Evolutionary conservation across 1,140 invertebrate species (phyloP), one percentile per base, ranked within the genome.

Genomic region (Heliconius hewitsoni): DNA sequence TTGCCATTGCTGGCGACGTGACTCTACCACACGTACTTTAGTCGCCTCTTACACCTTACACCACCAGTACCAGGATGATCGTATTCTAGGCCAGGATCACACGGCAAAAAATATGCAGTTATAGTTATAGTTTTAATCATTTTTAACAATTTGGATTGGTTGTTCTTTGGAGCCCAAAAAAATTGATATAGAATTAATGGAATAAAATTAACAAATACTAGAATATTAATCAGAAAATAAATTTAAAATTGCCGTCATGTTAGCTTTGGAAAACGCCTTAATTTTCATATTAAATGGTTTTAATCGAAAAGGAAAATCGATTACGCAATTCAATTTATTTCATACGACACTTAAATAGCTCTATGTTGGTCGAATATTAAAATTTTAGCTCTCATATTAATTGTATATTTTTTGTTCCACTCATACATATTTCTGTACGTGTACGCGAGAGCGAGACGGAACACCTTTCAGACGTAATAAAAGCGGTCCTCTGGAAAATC

Each of bases 401-500:
- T 27, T 6, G 50, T 37, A 78, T 76, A 72, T 76, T 78, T 39
- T 74, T 76, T 76, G 72, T 88, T 84, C 73, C 80, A 57, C 73
- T 88, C 83, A 46, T 55, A 71, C 60, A 66, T 8, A 30, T 30
- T 13, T 11, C 39, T 50, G 71, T 73, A 79, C 74, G 73, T 39
- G 74, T 74, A 71, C 34, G 71, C 85, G 66, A 78, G 82, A 73
- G 84, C 27, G 60, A 66, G 27, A 66, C 86, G 74, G 78, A 55
- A 73, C 77, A 74, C 78, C 30, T 84, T 86, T 84, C 77, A 81
- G 74, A 73, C 74, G 82, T 79, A 80, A 84, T 87, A 82, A 85
- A 85, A 86, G 80, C 86, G 85, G 84, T 85, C 83, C 84, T 83
- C 80, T 79, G 84, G 84, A 87, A 89, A 87, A 89, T 89, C 86